Evolutionary conservation across 2,888 invertebrate genomes (phyloP).

Genomic region (Hesperia comma): DNA sequence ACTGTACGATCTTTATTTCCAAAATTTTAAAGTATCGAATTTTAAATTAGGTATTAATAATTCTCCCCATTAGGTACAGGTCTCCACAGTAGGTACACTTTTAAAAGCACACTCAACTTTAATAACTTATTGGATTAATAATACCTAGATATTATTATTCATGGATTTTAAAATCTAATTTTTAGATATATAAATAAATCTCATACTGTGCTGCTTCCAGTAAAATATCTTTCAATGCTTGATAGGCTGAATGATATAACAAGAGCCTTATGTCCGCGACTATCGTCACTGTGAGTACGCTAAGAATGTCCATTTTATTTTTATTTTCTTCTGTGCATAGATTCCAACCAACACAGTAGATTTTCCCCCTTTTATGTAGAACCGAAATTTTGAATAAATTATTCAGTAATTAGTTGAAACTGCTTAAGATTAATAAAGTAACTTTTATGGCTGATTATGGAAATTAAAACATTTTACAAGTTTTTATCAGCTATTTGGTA

Average conservation of each 20-base stretch:
- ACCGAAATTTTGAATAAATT: background rate
- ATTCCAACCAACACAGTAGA: background rate
- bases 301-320: conserved; percentile 2
- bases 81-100: too few relatives aligned
- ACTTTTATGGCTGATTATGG: background rate
- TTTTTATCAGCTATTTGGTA: conserved; percentile 2
- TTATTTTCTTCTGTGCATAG: background rate
- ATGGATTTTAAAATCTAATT: too few relatives aligned
- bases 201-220: too few relatives aligned
- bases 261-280: background rate
- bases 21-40: too few relatives aligned
- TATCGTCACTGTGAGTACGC: background rate
- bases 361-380: background rate
- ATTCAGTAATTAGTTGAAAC: background rate
- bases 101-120: too few relatives aligned
- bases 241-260: background rate
- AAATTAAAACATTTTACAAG: conserved; percentile 1
- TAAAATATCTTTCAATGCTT: background rate
- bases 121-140: too few relatives aligned
- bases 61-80: too few relatives aligned
- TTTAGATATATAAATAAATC: too few relatives aligned
- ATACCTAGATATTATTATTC: too few relatives aligned
- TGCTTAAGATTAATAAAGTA: background rate
- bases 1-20: too few relatives aligned
- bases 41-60: too few relatives aligned